Conservation (phyloP, 2,797 vertebrate genomes). For the Rachycentron canadum region DNA sequence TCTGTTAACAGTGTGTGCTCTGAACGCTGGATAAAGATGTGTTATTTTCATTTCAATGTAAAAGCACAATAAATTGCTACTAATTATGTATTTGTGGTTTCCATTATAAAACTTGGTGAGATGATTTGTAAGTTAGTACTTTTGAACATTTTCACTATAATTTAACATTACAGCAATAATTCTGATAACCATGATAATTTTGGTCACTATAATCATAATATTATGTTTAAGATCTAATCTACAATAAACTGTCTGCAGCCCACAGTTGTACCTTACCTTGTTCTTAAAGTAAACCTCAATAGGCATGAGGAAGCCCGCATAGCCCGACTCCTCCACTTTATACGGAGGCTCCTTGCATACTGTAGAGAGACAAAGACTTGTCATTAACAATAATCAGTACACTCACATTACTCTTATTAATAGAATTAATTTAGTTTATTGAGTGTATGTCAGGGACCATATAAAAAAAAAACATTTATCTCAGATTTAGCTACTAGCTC, state of each 20-base stretch:
- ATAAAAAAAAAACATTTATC: neutral
- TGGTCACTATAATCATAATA: too few relatives aligned
- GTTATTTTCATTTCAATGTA: too few relatives aligned
- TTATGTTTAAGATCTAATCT: neutral
- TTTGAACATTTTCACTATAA: too few relatives aligned
- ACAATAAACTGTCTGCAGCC: neutral
- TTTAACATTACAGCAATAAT: too few relatives aligned
- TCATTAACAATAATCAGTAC: neutral
- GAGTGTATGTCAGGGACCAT: neutral
- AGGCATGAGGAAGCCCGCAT: constrained; percentile 98
- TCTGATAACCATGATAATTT: too few relatives aligned
- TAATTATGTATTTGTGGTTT: too few relatives aligned
- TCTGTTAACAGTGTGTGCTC: too few relatives aligned
- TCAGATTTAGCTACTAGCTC: neutral
- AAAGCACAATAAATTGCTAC: too few relatives aligned
- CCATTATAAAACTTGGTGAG: too few relatives aligned
- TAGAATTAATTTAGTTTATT: neutral
- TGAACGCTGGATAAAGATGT: too few relatives aligned
- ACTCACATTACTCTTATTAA: neutral
- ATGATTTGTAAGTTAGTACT: too few relatives aligned
- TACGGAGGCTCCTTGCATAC: constrained; percentile 99
- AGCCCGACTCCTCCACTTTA: constrained; percentile 98
- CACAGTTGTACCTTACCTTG: constrained; percentile 86
- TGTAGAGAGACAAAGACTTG: constrained; percentile 75
- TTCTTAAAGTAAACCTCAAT: constrained; percentile 99